Conservation (phyloP, 1,140 invertebrate genomes). For the Camponotus floridanus region DNA sequence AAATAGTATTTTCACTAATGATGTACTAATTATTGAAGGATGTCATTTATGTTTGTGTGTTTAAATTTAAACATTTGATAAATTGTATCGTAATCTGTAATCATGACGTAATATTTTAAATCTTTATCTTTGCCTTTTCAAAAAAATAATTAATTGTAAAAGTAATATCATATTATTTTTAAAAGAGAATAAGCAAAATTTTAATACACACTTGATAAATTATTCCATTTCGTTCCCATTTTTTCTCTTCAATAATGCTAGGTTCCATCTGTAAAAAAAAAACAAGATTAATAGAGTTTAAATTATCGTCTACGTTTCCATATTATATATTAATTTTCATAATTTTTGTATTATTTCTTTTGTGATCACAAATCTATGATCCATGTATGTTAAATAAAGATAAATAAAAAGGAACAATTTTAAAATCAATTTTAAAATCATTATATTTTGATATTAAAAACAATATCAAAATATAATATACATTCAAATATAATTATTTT, state of each 20-base stretch:
- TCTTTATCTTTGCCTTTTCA: background rate
- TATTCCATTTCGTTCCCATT: conserved; percentile 71
- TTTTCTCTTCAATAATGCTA: conserved; percentile 62
- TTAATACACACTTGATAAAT: conserved; percentile 76
- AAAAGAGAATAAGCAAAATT: background rate
- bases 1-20: background rate
- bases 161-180: background rate
- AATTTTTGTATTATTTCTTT: no score
- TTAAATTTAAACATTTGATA: background rate
- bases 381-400: background rate
- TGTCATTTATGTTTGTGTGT: background rate
- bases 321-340: background rate
- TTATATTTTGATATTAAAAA: no score
- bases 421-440: background rate
- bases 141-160: background rate
- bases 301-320: background rate
- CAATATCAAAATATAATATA: no score
- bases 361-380: background rate
- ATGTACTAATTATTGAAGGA: background rate
- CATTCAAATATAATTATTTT: background rate
- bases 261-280: conserved; percentile 62
- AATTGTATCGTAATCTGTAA: background rate
- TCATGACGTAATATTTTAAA: background rate
- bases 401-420: background rate
- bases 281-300: background rate